Conservation (phyloP, 2,888 invertebrate species). For the Xestia sexstrigata region DNA sequence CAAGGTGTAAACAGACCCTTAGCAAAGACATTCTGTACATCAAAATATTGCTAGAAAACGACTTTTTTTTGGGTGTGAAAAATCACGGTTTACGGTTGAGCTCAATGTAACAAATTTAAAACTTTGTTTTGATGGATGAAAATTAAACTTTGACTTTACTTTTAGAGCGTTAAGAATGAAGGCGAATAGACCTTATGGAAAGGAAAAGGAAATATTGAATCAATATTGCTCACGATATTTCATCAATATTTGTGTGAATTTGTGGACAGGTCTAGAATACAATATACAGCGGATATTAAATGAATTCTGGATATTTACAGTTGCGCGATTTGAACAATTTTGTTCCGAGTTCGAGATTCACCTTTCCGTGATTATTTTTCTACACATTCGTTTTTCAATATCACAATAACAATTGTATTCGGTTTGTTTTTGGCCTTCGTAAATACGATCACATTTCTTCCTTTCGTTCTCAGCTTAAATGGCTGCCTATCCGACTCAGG, state of each 20-base stretch:
- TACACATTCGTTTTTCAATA: neutral
- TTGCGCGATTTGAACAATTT: neutral
- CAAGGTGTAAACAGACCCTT: neutral
- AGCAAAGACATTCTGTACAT: neutral
- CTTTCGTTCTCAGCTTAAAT: too few species aligned
- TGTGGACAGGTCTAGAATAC: neutral
- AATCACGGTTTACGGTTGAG: neutral
- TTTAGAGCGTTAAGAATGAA: too few species aligned
- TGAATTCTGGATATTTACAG: too few species aligned
- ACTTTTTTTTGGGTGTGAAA: neutral
- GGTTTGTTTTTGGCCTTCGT: too few species aligned
- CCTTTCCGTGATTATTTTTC: too few species aligned
- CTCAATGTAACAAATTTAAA: neutral
- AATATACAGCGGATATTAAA: neutral
- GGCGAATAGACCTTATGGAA: neutral
- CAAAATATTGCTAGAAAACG: too few species aligned
- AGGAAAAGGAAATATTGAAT: neutral
- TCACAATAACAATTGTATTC: too few species aligned
- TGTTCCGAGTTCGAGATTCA: neutral
- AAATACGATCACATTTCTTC: too few species aligned
- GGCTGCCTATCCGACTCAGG: too few species aligned
- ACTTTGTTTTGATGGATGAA: neutral
- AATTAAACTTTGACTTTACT: too few species aligned
- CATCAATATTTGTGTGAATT: constrained; percentile 1
- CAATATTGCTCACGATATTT: constrained; percentile 4